phyloP scores from a whole-genome alignment of 2,113 vertebrate genomes.

The Notechis scutatus region DNA sequence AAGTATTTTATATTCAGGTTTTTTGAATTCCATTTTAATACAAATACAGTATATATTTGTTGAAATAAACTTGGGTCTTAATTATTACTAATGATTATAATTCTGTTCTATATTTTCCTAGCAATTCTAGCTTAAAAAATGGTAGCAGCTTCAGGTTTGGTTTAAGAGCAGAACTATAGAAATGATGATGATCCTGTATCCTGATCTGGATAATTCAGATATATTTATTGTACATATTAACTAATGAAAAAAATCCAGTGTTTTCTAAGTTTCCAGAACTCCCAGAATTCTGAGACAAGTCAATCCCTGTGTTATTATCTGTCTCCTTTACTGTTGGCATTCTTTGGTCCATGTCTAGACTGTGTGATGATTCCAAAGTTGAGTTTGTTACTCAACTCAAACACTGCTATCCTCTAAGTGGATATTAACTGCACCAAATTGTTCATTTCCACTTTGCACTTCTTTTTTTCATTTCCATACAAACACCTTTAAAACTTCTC shows the following conservation, averaged over 20 bases:
- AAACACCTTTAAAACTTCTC: slow-evolving; percentile 6
- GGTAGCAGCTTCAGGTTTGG: not conserved
- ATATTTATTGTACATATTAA: not conserved
- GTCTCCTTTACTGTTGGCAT: not conserved
- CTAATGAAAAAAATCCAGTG: not conserved
- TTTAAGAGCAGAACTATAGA: not conserved
- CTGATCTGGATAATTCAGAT: not conserved
- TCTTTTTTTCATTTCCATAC: not conserved
- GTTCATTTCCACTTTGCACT: not conserved
- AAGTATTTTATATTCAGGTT: not conserved
- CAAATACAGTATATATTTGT: not conserved
- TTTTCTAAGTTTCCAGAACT: not conserved
- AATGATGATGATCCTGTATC: not conserved
- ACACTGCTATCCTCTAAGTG: not conserved
- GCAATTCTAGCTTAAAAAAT: not conserved
- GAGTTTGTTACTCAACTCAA: not conserved
- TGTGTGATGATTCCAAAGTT: not conserved
- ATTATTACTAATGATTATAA: not conserved
- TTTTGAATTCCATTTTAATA: not conserved
- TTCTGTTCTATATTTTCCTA: not conserved
- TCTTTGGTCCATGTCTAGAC: not conserved
- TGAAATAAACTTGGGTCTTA: not conserved
- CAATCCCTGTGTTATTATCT: not conserved
- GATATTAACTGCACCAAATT: not conserved
- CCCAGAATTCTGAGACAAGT: not conserved